Evolutionary conservation across 2,113 vertebrate species (phyloP).

Genomic region (Hystrix brachyura): DNA sequence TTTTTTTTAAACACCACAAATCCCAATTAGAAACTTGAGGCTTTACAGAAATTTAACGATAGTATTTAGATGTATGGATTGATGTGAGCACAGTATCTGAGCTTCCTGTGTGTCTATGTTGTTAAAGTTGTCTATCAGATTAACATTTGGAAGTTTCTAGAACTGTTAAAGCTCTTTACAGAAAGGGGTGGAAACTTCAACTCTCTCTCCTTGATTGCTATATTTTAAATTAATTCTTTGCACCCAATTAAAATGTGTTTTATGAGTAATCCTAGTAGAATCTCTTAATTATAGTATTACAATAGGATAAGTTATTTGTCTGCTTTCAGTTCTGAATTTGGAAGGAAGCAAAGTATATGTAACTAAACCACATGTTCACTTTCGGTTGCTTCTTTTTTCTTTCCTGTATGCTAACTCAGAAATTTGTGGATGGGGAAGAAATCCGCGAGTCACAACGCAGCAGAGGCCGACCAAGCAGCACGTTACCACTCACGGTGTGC

Average conservation of each 20-base stretch:
- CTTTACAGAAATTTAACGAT: conserved; percentile 69
- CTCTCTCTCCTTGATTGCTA: background rate
- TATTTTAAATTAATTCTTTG: conserved; percentile 67
- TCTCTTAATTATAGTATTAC: conserved; percentile 46
- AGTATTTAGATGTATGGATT: conserved; percentile 37
- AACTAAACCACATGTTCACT: background rate
- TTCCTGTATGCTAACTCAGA: background rate
- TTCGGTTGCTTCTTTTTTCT: background rate
- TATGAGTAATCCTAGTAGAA: conserved; percentile 57
- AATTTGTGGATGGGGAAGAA: conserved; percentile 27
- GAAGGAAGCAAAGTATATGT: conserved; percentile 29
- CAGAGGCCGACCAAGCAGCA: conserved; percentile 35
- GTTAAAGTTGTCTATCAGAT: conserved; percentile 46
- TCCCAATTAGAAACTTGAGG: conserved; percentile 75
- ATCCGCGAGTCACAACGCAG: conserved; percentile 42
- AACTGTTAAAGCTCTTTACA: background rate
- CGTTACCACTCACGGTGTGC: background rate
- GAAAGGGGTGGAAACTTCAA: conserved; percentile 16
- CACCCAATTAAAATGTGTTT: conserved; percentile 17
- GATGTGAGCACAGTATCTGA: conserved; percentile 68
- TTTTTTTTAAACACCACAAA: conserved; percentile 55
- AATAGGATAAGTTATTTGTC: conserved; percentile 28
- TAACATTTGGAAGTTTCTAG: conserved; percentile 51
- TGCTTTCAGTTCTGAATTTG: conserved; percentile 42
- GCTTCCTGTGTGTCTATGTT: conserved; percentile 46